Conservation (phyloP, 2,888 invertebrate species). For the Opisthograptis luteolata region DNA sequence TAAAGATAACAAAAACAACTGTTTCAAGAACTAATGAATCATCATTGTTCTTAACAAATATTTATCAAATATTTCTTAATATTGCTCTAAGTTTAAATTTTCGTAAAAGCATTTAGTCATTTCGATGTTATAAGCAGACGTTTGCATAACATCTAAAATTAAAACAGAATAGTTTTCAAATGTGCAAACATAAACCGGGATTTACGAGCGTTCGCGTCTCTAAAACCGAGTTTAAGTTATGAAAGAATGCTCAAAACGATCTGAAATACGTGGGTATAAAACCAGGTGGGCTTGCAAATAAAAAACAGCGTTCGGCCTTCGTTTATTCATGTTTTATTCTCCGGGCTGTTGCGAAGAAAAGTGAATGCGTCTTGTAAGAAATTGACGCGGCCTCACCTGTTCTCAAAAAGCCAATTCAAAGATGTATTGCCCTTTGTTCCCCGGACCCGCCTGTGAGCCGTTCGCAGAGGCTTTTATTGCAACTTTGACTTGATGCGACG, state of each 20-base stretch:
- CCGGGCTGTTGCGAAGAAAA: constrained; percentile 62
- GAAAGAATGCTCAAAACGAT: constrained; percentile 73
- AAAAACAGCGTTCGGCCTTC: constrained; percentile 64
- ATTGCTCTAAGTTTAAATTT: neutral
- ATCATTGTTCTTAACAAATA: neutral
- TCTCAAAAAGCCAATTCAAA: constrained; percentile 70
- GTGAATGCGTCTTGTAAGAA: constrained; percentile 60
- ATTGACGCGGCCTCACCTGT: constrained; percentile 72
- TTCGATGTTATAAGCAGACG: constrained; percentile 31
- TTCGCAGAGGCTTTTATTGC: constrained; percentile 61
- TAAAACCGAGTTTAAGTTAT: constrained; percentile 71
- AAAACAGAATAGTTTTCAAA: constrained; percentile 62
- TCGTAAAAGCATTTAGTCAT: constrained; percentile 1
- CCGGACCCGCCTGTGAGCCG: constrained; percentile 57
- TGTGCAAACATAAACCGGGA: constrained; percentile 67
- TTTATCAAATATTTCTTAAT: neutral
- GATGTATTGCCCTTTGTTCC: constrained; percentile 77
- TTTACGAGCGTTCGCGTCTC: constrained; percentile 70
- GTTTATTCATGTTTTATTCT: constrained; percentile 54
- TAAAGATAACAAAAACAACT: too few species aligned
- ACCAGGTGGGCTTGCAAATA: constrained; percentile 70
- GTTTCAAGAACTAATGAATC: too few species aligned
- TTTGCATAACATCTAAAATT: constrained; percentile 69
- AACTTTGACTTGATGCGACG: constrained; percentile 57
- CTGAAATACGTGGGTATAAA: constrained; percentile 65